These are phyloP conservation scores for Hetaerina americana DNA, from an alignment of 1,140 invertebrate species.

Conservation along the genomic window DNA sequence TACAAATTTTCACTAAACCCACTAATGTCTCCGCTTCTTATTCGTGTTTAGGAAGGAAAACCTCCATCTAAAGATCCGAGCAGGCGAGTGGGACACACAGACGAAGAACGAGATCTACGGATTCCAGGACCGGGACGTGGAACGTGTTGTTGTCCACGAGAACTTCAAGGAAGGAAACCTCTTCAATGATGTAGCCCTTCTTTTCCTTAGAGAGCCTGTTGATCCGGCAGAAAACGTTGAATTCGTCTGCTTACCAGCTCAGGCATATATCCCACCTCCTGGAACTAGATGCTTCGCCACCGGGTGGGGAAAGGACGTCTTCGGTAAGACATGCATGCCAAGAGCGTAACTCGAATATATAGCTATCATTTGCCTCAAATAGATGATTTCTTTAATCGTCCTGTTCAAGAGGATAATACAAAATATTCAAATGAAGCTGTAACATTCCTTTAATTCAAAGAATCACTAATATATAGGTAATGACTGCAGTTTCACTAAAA, in stretches of 20 bases:
- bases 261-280: slow-evolving; percentile 26
- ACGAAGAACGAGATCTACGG: slow-evolving; percentile 52
- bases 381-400: too few relatives aligned
- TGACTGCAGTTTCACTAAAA: too few relatives aligned
- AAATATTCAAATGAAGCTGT: too few relatives aligned
- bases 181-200: slow-evolving; percentile 52
- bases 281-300: slow-evolving; percentile 52
- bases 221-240: slow-evolving; percentile 50
- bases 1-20: too few relatives aligned
- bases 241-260: slow-evolving; percentile 37
- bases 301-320: slow-evolving; percentile 71
- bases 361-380: too few relatives aligned
- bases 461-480: too few relatives aligned
- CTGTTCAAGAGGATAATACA: too few relatives aligned
- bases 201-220: slow-evolving; percentile 43
- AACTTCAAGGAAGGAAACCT: slow-evolving; percentile 37
- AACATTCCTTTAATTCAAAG: too few relatives aligned
- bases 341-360: too few relatives aligned
- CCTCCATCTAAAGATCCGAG: slow-evolving; percentile 39
- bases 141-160: slow-evolving; percentile 36
- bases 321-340: slow-evolving; percentile 48
- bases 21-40: not conserved
- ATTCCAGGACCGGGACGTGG: slow-evolving; percentile 55
- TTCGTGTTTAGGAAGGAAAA: slow-evolving; percentile 13
- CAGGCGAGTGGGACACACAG: slow-evolving; percentile 60